phyloP scores from a whole-genome alignment of 2,113 vertebrate species.

The Pterocles burchelli region DNA sequence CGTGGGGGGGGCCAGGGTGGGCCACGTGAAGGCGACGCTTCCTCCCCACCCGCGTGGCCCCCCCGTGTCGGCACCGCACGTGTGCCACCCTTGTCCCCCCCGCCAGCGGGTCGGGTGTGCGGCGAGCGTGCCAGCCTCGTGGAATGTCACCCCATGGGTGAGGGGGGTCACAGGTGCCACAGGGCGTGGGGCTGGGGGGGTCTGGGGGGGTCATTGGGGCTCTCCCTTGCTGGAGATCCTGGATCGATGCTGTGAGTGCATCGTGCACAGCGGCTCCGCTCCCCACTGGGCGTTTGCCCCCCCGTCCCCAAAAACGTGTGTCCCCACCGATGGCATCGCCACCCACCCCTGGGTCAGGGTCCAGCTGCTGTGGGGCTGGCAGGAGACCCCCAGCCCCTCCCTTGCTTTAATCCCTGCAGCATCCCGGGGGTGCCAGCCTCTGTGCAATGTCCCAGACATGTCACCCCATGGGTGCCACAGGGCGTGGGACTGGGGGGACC shows the following conservation, averaged over 20 bases:
- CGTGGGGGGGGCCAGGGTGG: not conserved
- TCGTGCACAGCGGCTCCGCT: not conserved
- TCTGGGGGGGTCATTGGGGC: too few relatives aligned
- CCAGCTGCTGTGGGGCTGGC: too few relatives aligned
- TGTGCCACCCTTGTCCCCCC: not conserved
- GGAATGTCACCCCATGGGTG: not conserved
- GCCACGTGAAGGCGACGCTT: not conserved
- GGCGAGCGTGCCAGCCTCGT: not conserved
- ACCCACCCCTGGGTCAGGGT: not conserved
- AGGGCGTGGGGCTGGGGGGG: too few relatives aligned
- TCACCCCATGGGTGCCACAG: too few relatives aligned
- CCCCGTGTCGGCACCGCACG: not conserved
- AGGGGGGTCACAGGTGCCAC: not conserved
- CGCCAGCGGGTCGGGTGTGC: not conserved
- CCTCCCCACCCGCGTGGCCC: not conserved
- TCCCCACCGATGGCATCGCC: rapidly evolving
- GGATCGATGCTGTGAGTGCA: rapidly evolving
- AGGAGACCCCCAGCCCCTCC: too few relatives aligned
- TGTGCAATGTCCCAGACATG: too few relatives aligned
- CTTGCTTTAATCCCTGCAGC: not conserved
- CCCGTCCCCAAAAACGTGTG: not conserved
- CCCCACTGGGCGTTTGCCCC: not conserved
- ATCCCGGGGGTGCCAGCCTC: too few relatives aligned
- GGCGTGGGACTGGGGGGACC: too few relatives aligned
- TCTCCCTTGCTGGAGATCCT: not conserved